phyloP scores from a whole-genome alignment of 1,140 invertebrate species.

The Drosophila carrolli region DNA sequence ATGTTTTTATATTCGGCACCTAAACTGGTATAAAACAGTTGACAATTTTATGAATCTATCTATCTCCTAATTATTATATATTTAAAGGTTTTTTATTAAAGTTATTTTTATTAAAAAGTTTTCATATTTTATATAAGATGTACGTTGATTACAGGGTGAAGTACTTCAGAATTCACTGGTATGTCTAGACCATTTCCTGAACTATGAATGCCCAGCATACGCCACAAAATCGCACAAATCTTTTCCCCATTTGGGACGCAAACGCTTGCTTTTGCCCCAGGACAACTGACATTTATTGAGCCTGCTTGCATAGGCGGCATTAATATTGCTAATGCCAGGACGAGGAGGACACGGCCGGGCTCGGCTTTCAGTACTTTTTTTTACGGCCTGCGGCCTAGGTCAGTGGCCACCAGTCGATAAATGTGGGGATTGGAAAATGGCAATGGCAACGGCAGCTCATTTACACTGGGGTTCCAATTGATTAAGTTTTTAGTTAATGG shows the following conservation, averaged over 20 bases:
- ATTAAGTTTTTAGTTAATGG: slow-evolving; percentile 83
- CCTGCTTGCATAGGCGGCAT: slow-evolving; percentile 38
- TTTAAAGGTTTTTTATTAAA: too few relatives aligned
- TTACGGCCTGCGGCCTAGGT: slow-evolving; percentile 36
- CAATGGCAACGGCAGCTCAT: slow-evolving; percentile 51
- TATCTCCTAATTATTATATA: too few relatives aligned
- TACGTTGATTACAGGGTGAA: not conserved
- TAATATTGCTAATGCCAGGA: slow-evolving; percentile 70
- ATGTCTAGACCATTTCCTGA: slow-evolving; percentile 1
- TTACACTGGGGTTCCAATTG: slow-evolving; percentile 78
- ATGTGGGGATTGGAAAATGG: slow-evolving; percentile 37
- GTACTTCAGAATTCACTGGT: too few relatives aligned
- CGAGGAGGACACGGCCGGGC: slow-evolving; percentile 3
- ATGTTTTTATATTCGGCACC: not conserved
- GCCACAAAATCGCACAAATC: slow-evolving; percentile 10
- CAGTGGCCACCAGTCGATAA: slow-evolving; percentile 50
- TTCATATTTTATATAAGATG: too few relatives aligned
- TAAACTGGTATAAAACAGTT: not conserved
- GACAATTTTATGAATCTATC: too few relatives aligned
- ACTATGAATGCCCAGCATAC: not conserved
- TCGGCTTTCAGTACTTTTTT: slow-evolving; percentile 20
- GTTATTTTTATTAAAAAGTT: too few relatives aligned
- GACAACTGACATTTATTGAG: slow-evolving; percentile 65
- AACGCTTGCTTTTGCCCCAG: slow-evolving; percentile 21
- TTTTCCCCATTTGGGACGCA: slow-evolving; percentile 3